A percentile compares a stretch with the other conserved stretches of the same genome.
Conservation (phyloP, 23 tunicate genomes). For the Botrylloides violaceus region DNA sequence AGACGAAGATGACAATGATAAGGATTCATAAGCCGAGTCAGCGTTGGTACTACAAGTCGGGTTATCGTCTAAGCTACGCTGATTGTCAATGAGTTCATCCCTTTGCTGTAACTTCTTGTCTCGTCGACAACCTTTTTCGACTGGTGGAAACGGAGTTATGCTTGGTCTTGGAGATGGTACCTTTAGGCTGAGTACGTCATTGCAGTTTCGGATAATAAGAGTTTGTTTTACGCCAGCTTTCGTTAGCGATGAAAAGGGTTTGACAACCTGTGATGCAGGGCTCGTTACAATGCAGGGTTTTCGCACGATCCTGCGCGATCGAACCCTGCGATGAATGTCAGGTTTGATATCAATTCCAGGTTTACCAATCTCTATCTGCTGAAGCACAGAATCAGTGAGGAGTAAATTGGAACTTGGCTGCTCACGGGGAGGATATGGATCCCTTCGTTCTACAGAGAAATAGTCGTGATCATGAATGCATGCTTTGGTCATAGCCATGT, state of each 20-base stretch:
- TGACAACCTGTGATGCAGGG: neutral
- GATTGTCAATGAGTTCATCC: neutral
- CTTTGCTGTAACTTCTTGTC: neutral
- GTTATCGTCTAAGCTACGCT: neutral
- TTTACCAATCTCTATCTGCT: neutral
- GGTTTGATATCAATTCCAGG: slow-evolving; percentile 4
- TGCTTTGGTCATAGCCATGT: slow-evolving; percentile 75
- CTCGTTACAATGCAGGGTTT: neutral
- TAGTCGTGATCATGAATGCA: slow-evolving; percentile 92
- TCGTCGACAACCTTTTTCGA: neutral
- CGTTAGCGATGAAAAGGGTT: too few relatives aligned
- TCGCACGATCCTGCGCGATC: slow-evolving; percentile 7
- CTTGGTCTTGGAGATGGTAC: slow-evolving; percentile 50
- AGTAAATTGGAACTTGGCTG: neutral
- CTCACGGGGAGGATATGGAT: neutral
- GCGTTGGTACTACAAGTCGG: neutral
- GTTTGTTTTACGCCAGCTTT: neutral
- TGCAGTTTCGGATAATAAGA: neutral
- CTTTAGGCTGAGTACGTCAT: neutral
- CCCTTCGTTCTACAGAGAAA: slow-evolving; percentile 7
- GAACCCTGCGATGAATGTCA: neutral
- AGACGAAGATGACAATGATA: slow-evolving; percentile 39
- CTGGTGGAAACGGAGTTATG: slow-evolving; percentile 48
- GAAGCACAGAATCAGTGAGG: neutral
- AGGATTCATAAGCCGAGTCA: slow-evolving; percentile 72